Conservation (phyloP, 2,888 invertebrate species). For the Caenorhabditis virilis region DNA sequence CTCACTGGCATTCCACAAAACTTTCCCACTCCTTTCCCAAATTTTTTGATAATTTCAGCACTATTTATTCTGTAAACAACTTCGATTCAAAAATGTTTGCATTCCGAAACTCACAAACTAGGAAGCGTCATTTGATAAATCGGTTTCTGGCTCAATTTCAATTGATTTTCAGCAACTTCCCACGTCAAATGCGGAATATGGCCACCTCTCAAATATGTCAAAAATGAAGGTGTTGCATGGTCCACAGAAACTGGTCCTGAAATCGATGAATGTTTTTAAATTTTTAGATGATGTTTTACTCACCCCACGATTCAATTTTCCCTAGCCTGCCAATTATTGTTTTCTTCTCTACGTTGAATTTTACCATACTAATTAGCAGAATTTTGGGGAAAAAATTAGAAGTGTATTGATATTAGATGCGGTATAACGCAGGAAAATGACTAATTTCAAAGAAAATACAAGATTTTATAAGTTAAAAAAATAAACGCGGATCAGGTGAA, state of each 20-base stretch:
- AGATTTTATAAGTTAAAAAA: neutral
- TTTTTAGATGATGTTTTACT: neutral
- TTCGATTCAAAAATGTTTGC: neutral
- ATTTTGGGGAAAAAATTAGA: neutral
- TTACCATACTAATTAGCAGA: slow-evolving; percentile 41
- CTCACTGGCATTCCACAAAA: slow-evolving; percentile 44
- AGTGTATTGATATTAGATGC: neutral
- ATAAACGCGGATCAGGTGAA: neutral
- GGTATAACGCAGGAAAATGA: too few relatives aligned
- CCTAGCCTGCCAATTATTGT: slow-evolving; percentile 44
- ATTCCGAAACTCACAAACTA: slow-evolving; percentile 31
- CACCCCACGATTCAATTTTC: slow-evolving; percentile 41
- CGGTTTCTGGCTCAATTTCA: slow-evolving; percentile 47
- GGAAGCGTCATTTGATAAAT: slow-evolving; percentile 59
- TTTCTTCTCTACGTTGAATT: slow-evolving; percentile 46
- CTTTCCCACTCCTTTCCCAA: slow-evolving; percentile 27
- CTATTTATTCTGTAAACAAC: slow-evolving; percentile 16
- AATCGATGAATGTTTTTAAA: neutral
- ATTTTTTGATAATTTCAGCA: slow-evolving; percentile 35
- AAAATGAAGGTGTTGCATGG: slow-evolving; percentile 56
- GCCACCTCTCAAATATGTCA: slow-evolving; percentile 60
- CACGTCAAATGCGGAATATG: slow-evolving; percentile 65
- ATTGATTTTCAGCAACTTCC: slow-evolving; percentile 51
- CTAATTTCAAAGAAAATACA: neutral
- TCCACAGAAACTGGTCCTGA: slow-evolving; percentile 17